Conservation (phyloP, 2,113 vertebrate species). For the Lota lota region DNA sequence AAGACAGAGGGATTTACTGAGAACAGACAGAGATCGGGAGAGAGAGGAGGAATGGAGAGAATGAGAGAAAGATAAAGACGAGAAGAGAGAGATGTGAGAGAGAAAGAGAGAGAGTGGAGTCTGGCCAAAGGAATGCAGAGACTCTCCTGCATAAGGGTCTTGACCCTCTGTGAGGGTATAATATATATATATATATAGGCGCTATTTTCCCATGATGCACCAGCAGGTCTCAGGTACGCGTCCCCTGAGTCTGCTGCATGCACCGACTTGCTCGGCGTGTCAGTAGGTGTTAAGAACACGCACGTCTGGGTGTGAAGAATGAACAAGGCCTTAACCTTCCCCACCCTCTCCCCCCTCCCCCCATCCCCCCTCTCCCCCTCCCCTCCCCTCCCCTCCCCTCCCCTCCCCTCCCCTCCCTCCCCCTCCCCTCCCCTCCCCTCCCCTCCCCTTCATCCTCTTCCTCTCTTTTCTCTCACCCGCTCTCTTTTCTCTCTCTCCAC, state of each 20-base stretch:
- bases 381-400: neutral
- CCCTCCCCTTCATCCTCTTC: neutral
- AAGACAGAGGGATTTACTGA: slow-evolving; percentile 16
- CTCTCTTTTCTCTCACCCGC: neutral
- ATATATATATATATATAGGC: neutral
- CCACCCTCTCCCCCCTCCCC: neutral
- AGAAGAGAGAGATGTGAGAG: slow-evolving; percentile 5
- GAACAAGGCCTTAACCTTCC: neutral
- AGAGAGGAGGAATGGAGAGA: slow-evolving; percentile 12
- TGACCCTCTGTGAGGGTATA: neutral
- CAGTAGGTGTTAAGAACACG: slow-evolving; percentile 7
- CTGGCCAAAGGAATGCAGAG: slow-evolving; percentile 50
- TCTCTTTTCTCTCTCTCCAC: neutral
- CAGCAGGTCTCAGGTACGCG: slow-evolving; percentile 23
- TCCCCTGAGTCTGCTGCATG: slow-evolving; percentile 14
- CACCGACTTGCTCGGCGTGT: slow-evolving; percentile 28
- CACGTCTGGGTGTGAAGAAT: neutral
- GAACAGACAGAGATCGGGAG: slow-evolving; percentile 22
- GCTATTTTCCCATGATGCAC: neutral
- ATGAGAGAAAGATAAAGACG: slow-evolving; percentile 7
- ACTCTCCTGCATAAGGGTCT: no score
- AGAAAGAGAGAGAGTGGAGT: neutral
- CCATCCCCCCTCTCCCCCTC: neutral
- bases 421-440: neutral
- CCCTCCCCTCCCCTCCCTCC: neutral